Evolutionary conservation across 2,888 invertebrate species (phyloP), one percentile per base, ranked within the genome.

Genomic region (Stenoptilia bipunctidactyla): DNA sequence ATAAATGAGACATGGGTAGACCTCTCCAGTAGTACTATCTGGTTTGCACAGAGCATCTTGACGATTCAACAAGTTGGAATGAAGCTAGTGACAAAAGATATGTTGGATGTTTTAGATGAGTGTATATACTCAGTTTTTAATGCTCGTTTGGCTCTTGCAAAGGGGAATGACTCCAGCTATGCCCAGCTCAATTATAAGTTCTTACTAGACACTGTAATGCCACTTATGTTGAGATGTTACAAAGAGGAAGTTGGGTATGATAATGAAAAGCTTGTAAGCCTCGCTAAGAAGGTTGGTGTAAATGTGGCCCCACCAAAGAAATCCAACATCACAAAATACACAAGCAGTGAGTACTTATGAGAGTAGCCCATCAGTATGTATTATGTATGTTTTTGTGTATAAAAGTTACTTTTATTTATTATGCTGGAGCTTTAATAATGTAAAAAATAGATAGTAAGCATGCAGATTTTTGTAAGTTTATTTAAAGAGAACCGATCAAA

Each of bases 11-110:
- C 84, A 4, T 92, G 91, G 89, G 82, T 94, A 38, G 88, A 90
- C 48, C 74, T 95, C 53, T 94, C 94, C 0, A 87, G 87, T 56
- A 94, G 93, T 71, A 93, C 92, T 3, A 83, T 93, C 47, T 89
- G 91, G 58, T 95, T 95, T 72, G 89, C 91, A 4, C 92, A 91
- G 68, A 85, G 91, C 2, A 91, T 90, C 54, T 75, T 93, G 34
- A 87, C 88, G 15, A 83, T 94, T 44, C 85, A 93, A 46, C 90
- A 92, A 50, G 91, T 94, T 58, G 90, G 94, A 49, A 69, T 94
- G 49, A 88, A 89, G 55, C 80, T 95, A 45, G 88, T 90, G 46
- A 92, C 90, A 1, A 88, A 89, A 15, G 93, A 93, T 63, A 86
- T 92, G 60, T 87, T 92, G 67, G 85, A 88, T 48, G 86, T 90